Evolutionary conservation across 92 coral and sea anemone genomes (phyloP).

Genomic region (Siderastrea siderea): DNA sequence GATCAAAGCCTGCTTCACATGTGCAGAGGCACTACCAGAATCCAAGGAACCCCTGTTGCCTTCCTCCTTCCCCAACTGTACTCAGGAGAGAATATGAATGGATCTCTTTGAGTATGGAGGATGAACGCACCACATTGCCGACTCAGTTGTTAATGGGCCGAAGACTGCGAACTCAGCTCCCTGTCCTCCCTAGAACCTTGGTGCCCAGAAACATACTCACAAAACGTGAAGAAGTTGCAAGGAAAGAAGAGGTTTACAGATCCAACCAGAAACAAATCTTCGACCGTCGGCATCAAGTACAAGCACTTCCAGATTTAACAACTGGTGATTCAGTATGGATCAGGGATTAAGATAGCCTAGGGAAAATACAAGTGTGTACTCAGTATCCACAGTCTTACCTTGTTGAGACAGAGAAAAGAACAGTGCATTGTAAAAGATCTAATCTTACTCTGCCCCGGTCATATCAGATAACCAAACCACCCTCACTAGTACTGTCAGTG

Average conservation of each 20-base stretch:
- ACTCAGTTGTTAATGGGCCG: background rate
- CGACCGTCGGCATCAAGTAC: background rate
- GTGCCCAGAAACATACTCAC: no score
- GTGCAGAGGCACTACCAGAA: no score
- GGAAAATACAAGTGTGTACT: background rate
- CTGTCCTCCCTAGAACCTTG: background rate
- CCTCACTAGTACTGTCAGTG: background rate
- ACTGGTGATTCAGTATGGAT: background rate
- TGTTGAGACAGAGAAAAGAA: background rate
- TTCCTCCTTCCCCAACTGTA: no score
- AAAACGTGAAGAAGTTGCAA: background rate
- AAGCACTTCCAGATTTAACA: background rate
- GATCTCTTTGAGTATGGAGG: background rate
- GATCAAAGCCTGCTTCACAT: no score
- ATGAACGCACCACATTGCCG: background rate
- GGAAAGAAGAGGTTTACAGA: background rate
- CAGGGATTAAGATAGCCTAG: background rate
- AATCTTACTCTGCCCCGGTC: background rate
- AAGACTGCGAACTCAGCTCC: slow-evolving; percentile 10
- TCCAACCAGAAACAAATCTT: no score
- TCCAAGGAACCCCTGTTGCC: no score
- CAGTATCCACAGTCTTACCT: background rate
- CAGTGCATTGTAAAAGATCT: background rate
- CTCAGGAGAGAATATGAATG: no score
- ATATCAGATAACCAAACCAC: background rate